Base-by-base conservation (phyloP, 1,140 invertebrate species). In the Hylaeus volcanicus region DNA sequence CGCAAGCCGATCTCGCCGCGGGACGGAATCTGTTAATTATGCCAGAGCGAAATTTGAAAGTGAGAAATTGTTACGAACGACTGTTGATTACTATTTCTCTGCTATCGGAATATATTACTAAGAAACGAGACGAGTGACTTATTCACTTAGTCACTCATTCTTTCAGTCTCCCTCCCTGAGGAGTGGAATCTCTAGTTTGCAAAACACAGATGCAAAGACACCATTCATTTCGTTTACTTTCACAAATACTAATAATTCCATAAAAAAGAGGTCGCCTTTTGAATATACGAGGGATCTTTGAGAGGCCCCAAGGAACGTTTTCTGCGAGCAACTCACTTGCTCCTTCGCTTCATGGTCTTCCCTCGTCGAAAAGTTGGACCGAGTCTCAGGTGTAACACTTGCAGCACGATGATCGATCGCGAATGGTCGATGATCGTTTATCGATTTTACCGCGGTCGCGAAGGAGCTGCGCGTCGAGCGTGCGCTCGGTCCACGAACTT, bases 271-370 rank as follows among this genome's bases (percentile, higher is more conserved):
- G 26, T 26, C 26, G 26, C 26, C 26, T 26, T 26, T 26, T 26
- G 26, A 26, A 26, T 26, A 26, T 26, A 26, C 26, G 26, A 26
- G 26, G 26, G 26, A 26, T 26, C 26, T 26, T 26, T 26, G 26
- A 65, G 6, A 12, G 63, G 6, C 12, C 9, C 8, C 1, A 68
- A 1, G 26, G 26, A 1, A 26, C 8, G 14, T 3, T 15, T 56
- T 11, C 39, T 9, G 3, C 3, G 3, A 60, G 2, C 53, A 64
- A 86, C 86, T 87, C 80, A 85, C 85, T 87, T 78, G 65, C 66
- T 71, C 78, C 82, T 82, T 15, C 83, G 79, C 78, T 86, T 84
- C 88, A 86, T 89, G 64, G 14, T 63, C 41, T 8, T 61, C 58
- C 64, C 43, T 51, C 63, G 9, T 43, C 73, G 39, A 2, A 2